A percentile compares a stretch with the other conserved stretches of the same genome.
These are phyloP conservation scores for Mugil cephalus DNA, from an alignment of 2,113 vertebrate genomes.

Conservation along the genomic window DNA sequence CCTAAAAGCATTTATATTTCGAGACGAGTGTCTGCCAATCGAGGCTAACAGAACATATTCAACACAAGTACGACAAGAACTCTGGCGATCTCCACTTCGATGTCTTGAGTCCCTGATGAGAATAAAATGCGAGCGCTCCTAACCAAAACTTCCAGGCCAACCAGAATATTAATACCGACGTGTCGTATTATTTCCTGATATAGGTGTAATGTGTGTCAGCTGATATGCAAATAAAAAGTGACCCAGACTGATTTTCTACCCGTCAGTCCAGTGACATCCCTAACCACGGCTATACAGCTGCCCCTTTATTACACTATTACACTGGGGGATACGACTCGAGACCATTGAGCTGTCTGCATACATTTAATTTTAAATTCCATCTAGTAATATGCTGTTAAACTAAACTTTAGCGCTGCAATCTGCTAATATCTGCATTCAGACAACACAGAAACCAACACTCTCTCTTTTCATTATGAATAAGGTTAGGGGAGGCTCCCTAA, in stretches of 20 bases:
- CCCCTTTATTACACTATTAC: no score
- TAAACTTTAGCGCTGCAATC: no score
- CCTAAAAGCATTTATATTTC: constrained; percentile 3
- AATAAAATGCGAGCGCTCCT: not conserved
- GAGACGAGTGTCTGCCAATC: constrained; percentile 6
- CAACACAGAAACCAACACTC: not conserved
- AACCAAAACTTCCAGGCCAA: not conserved
- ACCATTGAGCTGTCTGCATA: no score
- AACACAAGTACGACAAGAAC: not conserved
- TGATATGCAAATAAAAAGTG: not conserved
- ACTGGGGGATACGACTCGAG: no score
- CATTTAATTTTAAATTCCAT: no score
- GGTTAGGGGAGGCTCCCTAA: constrained; percentile 14
- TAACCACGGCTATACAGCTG: no score
- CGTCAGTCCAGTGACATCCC: no score
- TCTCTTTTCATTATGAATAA: constrained; percentile 12
- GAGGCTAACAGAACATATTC: constrained; percentile 1
- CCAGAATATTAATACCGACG: not conserved
- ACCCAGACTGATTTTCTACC: no score
- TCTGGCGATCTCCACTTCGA: not conserved
- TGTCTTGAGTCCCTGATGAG: constrained; percentile 6
- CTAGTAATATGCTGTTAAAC: no score
- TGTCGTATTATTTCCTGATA: not conserved
- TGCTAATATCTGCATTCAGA: constrained; percentile 22
- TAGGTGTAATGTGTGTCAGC: not conserved